Conservation (phyloP, 2,888 invertebrate species). For the Nemotelus nigrinus region DNA sequence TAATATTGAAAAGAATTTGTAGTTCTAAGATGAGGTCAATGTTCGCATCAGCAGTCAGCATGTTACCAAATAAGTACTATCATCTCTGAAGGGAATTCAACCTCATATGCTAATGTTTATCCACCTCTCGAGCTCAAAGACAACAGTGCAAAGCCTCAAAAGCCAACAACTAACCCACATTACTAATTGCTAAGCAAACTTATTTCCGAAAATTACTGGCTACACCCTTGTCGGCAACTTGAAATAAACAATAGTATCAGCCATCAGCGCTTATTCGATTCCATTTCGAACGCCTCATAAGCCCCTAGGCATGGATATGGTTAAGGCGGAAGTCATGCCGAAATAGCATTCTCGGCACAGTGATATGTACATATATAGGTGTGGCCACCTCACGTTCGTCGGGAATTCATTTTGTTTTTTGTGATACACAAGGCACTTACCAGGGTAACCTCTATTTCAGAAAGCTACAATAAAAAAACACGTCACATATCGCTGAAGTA, state of each 20-base stretch:
- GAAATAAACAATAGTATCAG: conserved; percentile 27
- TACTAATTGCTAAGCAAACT: conserved; percentile 18
- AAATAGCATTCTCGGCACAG: background rate
- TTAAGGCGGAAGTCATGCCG: conserved; percentile 5
- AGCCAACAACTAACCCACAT: background rate
- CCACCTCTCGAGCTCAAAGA: too few species aligned
- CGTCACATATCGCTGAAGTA: conserved; percentile 19
- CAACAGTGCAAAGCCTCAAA: too few species aligned
- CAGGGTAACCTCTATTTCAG: background rate
- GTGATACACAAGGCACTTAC: conserved; percentile 18
- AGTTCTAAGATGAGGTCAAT: too few species aligned
- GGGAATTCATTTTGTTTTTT: conserved; percentile 32
- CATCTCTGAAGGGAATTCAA: too few species aligned
- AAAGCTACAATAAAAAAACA: conserved; percentile 27
- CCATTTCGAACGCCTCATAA: background rate
- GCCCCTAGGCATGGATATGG: background rate
- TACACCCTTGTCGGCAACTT: background rate
- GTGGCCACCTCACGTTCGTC: background rate
- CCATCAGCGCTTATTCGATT: background rate
- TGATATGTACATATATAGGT: background rate
- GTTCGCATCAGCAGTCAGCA: too few species aligned
- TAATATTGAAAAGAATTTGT: too few species aligned
- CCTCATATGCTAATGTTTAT: too few species aligned
- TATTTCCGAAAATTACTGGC: conserved; percentile 27
- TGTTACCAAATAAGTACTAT: too few species aligned